These are phyloP conservation scores for Camponotus floridanus DNA, from an alignment of 1,140 invertebrate species.

Conservation along the genomic window DNA sequence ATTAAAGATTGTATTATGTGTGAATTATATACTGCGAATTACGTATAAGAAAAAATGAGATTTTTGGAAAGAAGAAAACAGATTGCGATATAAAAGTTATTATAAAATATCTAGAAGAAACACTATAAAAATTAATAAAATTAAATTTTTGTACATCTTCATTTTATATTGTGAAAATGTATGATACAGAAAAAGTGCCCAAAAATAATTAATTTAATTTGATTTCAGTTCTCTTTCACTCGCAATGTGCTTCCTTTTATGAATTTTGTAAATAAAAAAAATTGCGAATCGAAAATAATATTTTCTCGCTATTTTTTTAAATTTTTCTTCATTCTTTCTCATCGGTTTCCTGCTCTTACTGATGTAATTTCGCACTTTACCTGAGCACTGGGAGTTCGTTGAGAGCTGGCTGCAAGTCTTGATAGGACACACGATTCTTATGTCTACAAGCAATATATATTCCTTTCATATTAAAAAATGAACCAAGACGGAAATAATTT, in stretches of 20 bases:
- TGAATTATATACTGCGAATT: neutral
- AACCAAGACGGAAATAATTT: conserved; percentile 29
- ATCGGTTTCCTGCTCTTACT: neutral
- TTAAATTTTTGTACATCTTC: neutral
- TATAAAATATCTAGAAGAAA: neutral
- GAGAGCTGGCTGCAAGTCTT: conserved; percentile 90
- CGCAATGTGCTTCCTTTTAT: neutral
- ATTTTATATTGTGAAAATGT: neutral
- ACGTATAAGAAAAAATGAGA: neutral
- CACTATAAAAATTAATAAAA: neutral
- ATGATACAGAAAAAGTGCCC: neutral
- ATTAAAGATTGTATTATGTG: neutral
- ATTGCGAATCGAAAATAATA: neutral
- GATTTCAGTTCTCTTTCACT: neutral
- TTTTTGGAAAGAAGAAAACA: neutral
- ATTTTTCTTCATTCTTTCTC: neutral
- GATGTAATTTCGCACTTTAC: conserved; percentile 83
- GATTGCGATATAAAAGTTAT: neutral
- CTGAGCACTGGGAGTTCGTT: conserved; percentile 90
- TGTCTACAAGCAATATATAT: conserved; percentile 87
- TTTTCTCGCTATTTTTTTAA: conserved; percentile 9
- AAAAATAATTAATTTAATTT: neutral
- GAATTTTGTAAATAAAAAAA: neutral
- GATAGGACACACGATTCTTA: conserved; percentile 91
- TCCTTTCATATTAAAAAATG: conserved; percentile 61